These are phyloP conservation scores for Lepus townsendii DNA, from an alignment of 2,797 vertebrate species.

Conservation along the genomic window DNA sequence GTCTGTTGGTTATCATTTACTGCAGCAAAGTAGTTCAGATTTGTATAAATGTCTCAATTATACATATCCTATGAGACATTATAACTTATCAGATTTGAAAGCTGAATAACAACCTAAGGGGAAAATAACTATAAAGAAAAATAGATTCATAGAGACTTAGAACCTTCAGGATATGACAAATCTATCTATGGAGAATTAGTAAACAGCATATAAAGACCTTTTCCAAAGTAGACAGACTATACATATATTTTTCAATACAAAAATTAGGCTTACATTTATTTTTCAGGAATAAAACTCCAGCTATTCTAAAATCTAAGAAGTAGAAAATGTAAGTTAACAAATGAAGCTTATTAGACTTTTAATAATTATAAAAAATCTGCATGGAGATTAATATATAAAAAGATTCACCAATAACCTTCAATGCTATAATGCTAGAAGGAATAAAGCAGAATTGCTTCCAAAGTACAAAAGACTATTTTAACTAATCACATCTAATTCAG, in stretches of 20 bases:
- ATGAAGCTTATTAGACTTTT: not conserved
- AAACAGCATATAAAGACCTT: not conserved
- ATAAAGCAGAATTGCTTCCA: not conserved
- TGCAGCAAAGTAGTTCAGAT: conserved; percentile 5
- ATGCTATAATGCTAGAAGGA: not conserved
- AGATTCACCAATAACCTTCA: not conserved
- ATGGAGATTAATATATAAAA: not conserved
- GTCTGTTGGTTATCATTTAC: conserved; percentile 37
- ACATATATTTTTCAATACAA: not conserved
- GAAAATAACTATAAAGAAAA: conserved; percentile 54
- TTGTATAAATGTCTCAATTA: conserved; percentile 7
- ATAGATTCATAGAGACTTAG: conserved; percentile 13
- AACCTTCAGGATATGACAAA: conserved; percentile 15
- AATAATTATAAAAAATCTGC: conserved; percentile 55
- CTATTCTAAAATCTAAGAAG: conserved; percentile 11
- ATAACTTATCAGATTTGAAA: not conserved
- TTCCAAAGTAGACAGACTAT: conserved; percentile 19
- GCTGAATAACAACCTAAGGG: conserved; percentile 30
- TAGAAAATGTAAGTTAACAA: not conserved
- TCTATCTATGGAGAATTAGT: conserved; percentile 48
- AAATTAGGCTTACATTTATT: not conserved
- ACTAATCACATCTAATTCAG: not conserved
- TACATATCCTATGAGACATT: conserved; percentile 29
- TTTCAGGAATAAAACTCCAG: not conserved
- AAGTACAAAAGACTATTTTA: not conserved